These are phyloP conservation scores for Cotesia chilonis DNA, from an alignment of 1,140 invertebrate species.

Conservation along the genomic window DNA sequence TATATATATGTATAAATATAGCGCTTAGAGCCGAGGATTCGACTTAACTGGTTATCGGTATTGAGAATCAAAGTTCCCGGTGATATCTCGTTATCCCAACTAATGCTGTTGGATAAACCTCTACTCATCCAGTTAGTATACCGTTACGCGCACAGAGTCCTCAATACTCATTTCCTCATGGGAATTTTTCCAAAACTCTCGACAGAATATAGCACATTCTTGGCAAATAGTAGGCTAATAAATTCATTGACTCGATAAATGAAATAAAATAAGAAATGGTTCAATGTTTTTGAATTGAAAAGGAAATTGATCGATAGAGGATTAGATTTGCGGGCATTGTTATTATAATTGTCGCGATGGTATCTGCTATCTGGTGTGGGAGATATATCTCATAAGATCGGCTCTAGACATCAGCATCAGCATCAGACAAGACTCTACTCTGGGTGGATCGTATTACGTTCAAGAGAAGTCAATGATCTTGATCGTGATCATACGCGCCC, in stretches of 20 bases:
- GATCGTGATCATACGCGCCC: slow-evolving; percentile 52
- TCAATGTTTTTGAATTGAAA: not conserved
- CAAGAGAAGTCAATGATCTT: slow-evolving; percentile 57
- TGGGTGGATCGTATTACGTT: slow-evolving; percentile 50
- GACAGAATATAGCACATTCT: too few species aligned
- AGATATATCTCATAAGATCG: not conserved
- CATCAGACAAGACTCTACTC: not conserved
- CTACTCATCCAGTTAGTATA: not conserved
- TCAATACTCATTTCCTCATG: slow-evolving; percentile 28
- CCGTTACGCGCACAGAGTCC: slow-evolving; percentile 18
- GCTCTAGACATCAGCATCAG: not conserved
- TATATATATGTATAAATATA: too few species aligned
- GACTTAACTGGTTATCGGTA: slow-evolving; percentile 13
- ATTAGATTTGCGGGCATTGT: slow-evolving; percentile 1
- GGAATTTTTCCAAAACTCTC: not conserved
- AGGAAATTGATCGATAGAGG: slow-evolving; percentile 23
- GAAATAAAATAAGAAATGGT: not conserved
- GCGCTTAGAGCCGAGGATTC: not conserved
- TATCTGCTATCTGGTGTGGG: slow-evolving; percentile 22
- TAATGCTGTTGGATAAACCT: slow-evolving; percentile 25
- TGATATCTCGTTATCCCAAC: slow-evolving; percentile 28
- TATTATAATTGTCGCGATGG: slow-evolving; percentile 32
- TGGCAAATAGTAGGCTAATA: not conserved
- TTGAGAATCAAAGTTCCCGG: slow-evolving; percentile 22
- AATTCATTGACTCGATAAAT: slow-evolving; percentile 6